Percentiles rank a stretch among this genome's conserved stretches.
Evolutionary conservation across 1,140 invertebrate species (phyloP).

Genomic region (Drosophila yakuba): DNA sequence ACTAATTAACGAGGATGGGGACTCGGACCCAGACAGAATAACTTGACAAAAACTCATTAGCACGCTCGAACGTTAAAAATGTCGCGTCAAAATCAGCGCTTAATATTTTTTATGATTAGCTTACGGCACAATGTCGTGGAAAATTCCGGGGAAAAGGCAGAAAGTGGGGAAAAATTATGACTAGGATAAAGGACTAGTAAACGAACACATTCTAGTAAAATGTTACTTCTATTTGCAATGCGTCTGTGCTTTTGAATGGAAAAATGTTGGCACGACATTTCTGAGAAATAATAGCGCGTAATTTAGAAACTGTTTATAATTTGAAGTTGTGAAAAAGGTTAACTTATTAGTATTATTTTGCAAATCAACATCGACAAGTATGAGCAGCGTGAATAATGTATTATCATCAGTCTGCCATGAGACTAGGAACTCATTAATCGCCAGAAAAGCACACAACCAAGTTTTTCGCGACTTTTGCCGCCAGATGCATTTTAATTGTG

Average conservation of each 20-base stretch:
- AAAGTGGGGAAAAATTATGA: constrained; percentile 3
- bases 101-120: constrained; percentile 81
- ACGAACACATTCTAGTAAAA: not conserved
- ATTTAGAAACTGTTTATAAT: not conserved
- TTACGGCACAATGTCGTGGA: constrained; percentile 22
- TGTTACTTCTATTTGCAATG: not conserved
- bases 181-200: constrained; percentile 2
- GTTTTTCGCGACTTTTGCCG: constrained; percentile 64
- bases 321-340: not conserved
- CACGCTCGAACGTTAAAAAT: constrained; percentile 82
- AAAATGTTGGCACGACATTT: too few species aligned
- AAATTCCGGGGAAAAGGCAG: not conserved
- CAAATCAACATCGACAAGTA: too few species aligned
- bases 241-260: not conserved
- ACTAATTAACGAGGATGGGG: constrained; percentile 72
- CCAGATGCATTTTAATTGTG: constrained; percentile 74
- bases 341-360: not conserved
- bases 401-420: constrained; percentile 59
- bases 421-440: constrained; percentile 78
- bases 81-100: constrained; percentile 82
- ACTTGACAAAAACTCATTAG: constrained; percentile 74
- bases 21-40: constrained; percentile 55
- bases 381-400: not conserved
- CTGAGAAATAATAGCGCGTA: too few species aligned
- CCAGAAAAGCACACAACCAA: constrained; percentile 28